Evolutionary conservation across 2,797 vertebrate species (phyloP), one percentile per base, ranked within the genome.

Genomic region (Anas capensis): DNA sequence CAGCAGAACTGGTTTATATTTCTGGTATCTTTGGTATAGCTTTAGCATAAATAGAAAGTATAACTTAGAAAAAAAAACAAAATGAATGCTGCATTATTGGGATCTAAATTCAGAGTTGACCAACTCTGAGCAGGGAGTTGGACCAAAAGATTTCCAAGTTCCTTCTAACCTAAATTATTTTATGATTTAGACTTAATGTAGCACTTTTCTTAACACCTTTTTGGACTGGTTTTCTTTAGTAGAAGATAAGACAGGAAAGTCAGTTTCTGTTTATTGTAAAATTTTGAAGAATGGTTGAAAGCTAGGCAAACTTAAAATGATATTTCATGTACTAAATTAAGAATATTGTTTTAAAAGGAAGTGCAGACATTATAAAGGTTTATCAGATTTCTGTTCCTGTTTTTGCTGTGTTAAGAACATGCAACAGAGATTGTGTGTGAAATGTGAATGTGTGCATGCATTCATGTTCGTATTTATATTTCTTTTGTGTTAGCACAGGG

Each of bases 301-400:
- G 33, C 42, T 83, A 40, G 70, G 70, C 82, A 53, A 76, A 60
- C 4, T 65, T 75, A 48, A 96, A 92, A 92, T 38, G 38, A 6
- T 48, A 38, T 95, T 94, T 66, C 78, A 68, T 44, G 70, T 77
- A 4, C 66, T 64, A 82, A 88, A 82, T 64, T 38, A 31, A 40
- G 49, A 36, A 66, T 62, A 87, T 53, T 56, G 27, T 86, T 94
- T 71, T 93, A 82, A 92, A 82, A 75, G 62, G 40, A 96, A 92
- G 86, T 62, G 17, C 16, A 86, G 33, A 46, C 48, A 70, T 95
- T 80, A 34, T 8, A 83, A 38, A 85, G 14, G 23, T 61, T 86
- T 34, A 23, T 71, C 65, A 51, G 29, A 85, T 69, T 75, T 38
- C 7, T 70, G 9, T 64, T 72, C 34, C 19, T 62, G 14, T 68